Conservation (phyloP, 1,140 invertebrate genomes). For the Drosophila navojoa region DNA sequence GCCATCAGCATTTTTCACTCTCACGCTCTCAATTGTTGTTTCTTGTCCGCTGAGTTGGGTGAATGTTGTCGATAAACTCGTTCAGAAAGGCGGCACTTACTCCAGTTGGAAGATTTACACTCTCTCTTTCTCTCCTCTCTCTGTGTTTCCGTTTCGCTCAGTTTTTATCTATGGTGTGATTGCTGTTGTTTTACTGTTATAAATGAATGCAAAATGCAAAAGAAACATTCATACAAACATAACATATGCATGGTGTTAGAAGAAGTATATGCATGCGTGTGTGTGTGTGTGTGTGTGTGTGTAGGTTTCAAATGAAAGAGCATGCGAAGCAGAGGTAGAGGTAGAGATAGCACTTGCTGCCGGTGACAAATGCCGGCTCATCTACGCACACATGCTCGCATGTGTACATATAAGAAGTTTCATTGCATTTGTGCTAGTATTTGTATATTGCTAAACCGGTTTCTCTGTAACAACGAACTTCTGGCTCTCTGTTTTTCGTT, state of each 20-base stretch:
- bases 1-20: slow-evolving; percentile 13
- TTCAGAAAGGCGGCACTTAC: slow-evolving; percentile 20
- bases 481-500: slow-evolving; percentile 21
- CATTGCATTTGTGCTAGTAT: slow-evolving; percentile 5
- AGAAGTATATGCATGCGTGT: slow-evolving; percentile 1
- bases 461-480: slow-evolving; percentile 36
- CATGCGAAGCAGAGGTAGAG: slow-evolving; percentile 2
- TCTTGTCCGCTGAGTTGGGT: slow-evolving; percentile 21
- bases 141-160: slow-evolving; percentile 1
- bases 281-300: too few relatives aligned
- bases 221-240: too few relatives aligned
- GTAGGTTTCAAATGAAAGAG: slow-evolving; percentile 28
- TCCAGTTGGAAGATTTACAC: slow-evolving; percentile 21
- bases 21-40: slow-evolving; percentile 33
- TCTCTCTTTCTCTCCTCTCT: slow-evolving; percentile 3
- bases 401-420: slow-evolving; percentile 7
- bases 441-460: slow-evolving; percentile 38
- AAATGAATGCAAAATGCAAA: slow-evolving; percentile 34
- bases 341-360: slow-evolving; percentile 4
- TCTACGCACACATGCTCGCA: slow-evolving; percentile 5
- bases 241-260: slow-evolving; percentile 15
- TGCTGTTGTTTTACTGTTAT: slow-evolving; percentile 30
- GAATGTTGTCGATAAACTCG: slow-evolving; percentile 26
- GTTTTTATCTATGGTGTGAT: slow-evolving; percentile 26
- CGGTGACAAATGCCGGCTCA: slow-evolving; percentile 47